Base-by-base conservation (phyloP, 2,113 vertebrate species). In the Forbesichthys agassizii region DNA sequence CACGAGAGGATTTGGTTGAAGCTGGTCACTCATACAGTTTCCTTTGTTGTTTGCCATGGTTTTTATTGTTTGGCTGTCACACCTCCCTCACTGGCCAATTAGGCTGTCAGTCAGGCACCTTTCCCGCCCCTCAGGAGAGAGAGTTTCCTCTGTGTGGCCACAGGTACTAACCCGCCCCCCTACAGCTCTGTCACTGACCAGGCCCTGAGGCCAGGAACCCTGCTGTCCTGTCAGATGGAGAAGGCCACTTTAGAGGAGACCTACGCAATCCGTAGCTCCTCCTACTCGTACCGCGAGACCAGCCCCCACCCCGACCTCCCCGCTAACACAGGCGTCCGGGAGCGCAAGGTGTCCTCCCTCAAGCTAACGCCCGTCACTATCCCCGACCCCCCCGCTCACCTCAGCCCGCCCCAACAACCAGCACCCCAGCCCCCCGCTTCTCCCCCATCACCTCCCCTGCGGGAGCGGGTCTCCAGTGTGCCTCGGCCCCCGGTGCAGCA, bases 71-170 rank as follows among this genome's bases (percentile, higher is more conserved):
- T 88, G 92, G 79, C 78, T 93, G 81, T 89, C 84, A 92, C 77
- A 71, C n/a, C 27, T 16, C 81, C 93, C 86, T 94, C 78, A 90
- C 91, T 79, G 93, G 81, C 90, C 90, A 78, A 83, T 85, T 92
- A 92, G 92, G 90, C 88, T 71, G 75, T 91, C 53, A 90, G 83
- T 83, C 93, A 94, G 92, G 84, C 90, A 78, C 95, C 94, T 55
- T 74, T 92, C 74, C 93, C 93, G 46, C 94, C 96, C 68, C 92
- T 89, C 81, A 94, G 94, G 87, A 95, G 92, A 93, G 93, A 95
- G 80, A 96, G 94, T 82, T 94, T 93, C 86, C 73, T 64, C 84
- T 91, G 88, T 73, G 77, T 84, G 27, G 86, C 89, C 73, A 61
- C 89, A 74, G 89, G 80, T 81, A 88, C 79, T 86, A 85, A 90